Evolutionary conservation across 53 echinoderm and acorn worm genomes (phyloP).

Genomic region (Arbacia lixula): DNA sequence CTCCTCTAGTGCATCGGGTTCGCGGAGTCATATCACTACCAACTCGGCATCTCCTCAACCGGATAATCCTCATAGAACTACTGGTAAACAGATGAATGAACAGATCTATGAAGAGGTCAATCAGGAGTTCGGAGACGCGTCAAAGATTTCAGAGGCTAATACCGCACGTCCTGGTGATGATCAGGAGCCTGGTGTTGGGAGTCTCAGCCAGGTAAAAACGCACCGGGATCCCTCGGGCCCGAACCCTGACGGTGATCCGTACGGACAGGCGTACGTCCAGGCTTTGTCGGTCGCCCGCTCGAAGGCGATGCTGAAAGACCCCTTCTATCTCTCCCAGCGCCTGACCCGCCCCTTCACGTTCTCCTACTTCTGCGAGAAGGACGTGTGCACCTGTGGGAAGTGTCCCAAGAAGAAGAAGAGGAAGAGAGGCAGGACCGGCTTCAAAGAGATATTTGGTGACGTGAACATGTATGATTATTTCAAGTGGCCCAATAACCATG

Average conservation of each 20-base stretch:
- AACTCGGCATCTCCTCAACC: conserved; percentile 2
- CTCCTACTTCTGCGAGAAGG: conserved; percentile 69
- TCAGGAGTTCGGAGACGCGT: too few relatives aligned
- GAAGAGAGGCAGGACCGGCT: conserved; percentile 32
- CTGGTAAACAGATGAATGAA: too few relatives aligned
- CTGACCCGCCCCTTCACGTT: conserved; percentile 71
- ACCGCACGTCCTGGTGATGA: too few relatives aligned
- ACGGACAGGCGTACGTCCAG: conserved; percentile 67
- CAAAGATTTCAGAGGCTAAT: too few relatives aligned
- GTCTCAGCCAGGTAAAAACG: too few relatives aligned
- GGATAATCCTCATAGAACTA: neutral
- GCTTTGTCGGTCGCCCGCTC: conserved; percentile 71
- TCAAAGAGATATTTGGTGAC: conserved; percentile 77
- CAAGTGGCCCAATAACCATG: conserved; percentile 47
- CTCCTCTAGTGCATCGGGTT: neutral
- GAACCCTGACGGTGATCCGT: conserved; percentile 51
- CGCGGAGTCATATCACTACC: neutral
- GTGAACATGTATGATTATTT: conserved; percentile 78
- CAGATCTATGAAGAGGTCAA: too few relatives aligned
- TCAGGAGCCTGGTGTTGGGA: too few relatives aligned
- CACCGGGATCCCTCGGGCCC: too few relatives aligned
- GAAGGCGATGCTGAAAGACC: conserved; percentile 47
- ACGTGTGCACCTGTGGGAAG: conserved; percentile 67
- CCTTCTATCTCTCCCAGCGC: conserved; percentile 52
- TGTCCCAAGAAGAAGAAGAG: conserved; percentile 53